Percentiles rank a stretch among this genome's conserved stretches.
phyloP scores from a whole-genome alignment of 2,113 vertebrate species.

The Microcebus ravelobensis region DNA sequence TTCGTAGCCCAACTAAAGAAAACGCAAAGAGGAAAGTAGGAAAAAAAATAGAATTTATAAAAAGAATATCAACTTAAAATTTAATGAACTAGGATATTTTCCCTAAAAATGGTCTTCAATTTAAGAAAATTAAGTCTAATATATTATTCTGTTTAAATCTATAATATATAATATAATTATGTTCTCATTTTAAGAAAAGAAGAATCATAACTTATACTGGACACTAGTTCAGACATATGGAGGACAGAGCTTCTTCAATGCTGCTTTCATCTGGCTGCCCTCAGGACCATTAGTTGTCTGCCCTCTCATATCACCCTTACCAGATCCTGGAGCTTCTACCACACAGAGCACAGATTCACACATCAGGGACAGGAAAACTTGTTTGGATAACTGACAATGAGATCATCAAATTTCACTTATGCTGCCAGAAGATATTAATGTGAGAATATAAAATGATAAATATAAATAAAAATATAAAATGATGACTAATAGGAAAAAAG shows the following conservation, averaged over 20 bases:
- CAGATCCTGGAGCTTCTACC: not conserved
- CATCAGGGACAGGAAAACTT: not conserved
- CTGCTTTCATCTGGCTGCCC: not conserved
- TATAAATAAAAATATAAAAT: not conserved
- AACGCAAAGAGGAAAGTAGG: not conserved
- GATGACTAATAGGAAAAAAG: not conserved
- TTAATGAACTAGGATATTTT: slow-evolving; percentile 6
- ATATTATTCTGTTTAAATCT: not conserved
- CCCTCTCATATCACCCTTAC: not conserved
- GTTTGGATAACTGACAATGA: not conserved
- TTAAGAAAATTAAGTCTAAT: not conserved
- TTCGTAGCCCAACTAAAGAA: not conserved
- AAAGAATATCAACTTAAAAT: not conserved
- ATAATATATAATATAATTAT: not conserved
- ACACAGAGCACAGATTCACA: not conserved
- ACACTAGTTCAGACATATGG: not conserved
- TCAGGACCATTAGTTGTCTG: not conserved
- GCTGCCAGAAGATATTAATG: not conserved
- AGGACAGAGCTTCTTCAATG: not conserved
- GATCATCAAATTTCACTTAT: not conserved
- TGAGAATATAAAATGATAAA: not conserved
- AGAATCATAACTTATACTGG: not conserved
- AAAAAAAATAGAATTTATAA: not conserved
- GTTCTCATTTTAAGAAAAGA: not conserved
- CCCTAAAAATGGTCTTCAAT: not conserved